phyloP scores from a whole-genome alignment of 1,140 invertebrate species.

The Rhizoglyphus robini region DNA sequence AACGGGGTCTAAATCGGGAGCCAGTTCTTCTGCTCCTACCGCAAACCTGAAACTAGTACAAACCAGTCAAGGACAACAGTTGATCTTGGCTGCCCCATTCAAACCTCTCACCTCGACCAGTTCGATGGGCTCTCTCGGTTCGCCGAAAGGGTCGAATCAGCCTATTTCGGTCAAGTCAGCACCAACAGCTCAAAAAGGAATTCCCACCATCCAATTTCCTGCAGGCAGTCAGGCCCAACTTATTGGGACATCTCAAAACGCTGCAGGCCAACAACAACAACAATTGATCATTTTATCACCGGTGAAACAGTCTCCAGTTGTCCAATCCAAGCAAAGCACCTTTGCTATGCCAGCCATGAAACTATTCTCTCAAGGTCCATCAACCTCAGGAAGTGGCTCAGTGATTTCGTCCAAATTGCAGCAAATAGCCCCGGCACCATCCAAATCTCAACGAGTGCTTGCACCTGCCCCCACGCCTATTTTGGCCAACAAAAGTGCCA shows the following conservation, averaged over 20 bases:
- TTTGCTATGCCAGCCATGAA: neutral
- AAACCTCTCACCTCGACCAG: too few relatives aligned
- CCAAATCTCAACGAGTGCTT: neutral
- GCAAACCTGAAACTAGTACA: neutral
- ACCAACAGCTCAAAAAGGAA: neutral
- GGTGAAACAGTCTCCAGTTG: neutral
- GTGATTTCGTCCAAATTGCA: neutral
- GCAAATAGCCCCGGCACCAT: neutral
- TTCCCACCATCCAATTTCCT: neutral
- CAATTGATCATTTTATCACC: conserved; percentile 16
- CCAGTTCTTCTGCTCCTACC: neutral
- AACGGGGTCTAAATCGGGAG: too few relatives aligned
- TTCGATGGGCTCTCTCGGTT: too few relatives aligned
- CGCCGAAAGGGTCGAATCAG: neutral
- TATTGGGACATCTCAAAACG: too few relatives aligned
- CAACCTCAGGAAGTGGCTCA: neutral
- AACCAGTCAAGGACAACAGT: neutral
- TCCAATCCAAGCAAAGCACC: neutral
- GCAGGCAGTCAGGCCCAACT: neutral
- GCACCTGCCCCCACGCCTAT: neutral
- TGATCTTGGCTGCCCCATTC: neutral
- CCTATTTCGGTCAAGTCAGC: neutral
- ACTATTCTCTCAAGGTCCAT: neutral
- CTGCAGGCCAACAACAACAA: conserved; percentile 5
- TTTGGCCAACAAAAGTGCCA: neutral